Base-by-base conservation (phyloP, 2,113 vertebrate genomes). In the Neodontobutis hainanensis region DNA sequence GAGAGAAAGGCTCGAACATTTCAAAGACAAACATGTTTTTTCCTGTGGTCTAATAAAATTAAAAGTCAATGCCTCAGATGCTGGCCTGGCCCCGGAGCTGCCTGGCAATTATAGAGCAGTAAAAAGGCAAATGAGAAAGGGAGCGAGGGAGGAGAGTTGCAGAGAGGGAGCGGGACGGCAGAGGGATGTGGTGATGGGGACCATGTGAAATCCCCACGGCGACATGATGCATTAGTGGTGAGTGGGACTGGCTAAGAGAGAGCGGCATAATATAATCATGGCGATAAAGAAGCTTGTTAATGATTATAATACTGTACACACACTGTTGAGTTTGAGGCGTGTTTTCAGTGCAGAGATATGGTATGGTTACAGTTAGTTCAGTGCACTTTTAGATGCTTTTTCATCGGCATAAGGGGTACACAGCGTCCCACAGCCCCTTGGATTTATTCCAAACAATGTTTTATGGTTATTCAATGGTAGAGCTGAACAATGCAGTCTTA, bases 31-130 rank as follows among this genome's bases (percentile, higher is more conserved):
- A 93, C 92, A 91, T 92, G 90, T 92, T 94, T 92, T 93, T 92
- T 94, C 93, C 91, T 90, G 92, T 91, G 92, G 93, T 93, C 91
- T 93, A 92, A 93, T 93, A 93, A 92, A 93, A 91, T 92, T 85
- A 91, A 92, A 91, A 88, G 84, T 88, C 79, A 46, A 90, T 88
- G 85, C 84, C 77, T 91, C 84, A 81, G 84, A 91, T 89, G 83
- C 81, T 61, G 85, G 75, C 68, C 64, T 79, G 84, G 89, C 84
- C 88, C 88, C 42, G 38, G 61, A 88, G 85, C 89, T 88, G 90
- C 81, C 70, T 89, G 86, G 83, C 90, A 93, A 92, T 93, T 94
- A 93, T 71, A 92, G 87, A 92, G 90, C 89, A 88, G 90, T 90
- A 91, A 92, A 92, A 82, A 73, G 72, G 82, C 87, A 90, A 92